Evolutionary conservation across 2,113 vertebrate genomes (phyloP).

Genomic region (Hepsetus odoe): DNA sequence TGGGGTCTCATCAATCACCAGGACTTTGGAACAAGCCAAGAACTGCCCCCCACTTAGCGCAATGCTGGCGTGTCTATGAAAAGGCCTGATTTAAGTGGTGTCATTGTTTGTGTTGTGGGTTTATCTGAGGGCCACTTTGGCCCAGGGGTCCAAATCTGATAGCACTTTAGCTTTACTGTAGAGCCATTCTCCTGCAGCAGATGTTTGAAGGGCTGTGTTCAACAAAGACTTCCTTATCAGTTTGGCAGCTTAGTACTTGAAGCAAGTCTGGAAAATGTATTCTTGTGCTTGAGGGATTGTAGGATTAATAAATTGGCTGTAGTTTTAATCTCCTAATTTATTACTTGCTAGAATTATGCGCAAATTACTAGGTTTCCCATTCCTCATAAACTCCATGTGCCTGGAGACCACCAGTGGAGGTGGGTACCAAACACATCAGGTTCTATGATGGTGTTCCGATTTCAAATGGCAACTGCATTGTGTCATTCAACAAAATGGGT

Average conservation of each 20-base stretch:
- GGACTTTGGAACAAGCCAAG: conserved; percentile 57
- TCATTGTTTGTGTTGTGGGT: conserved; percentile 41
- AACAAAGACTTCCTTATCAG: conserved; percentile 40
- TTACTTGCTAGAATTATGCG: conserved; percentile 1
- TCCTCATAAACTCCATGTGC: conserved; percentile 17
- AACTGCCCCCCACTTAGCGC: conserved; percentile 39
- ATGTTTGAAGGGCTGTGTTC: conserved; percentile 34
- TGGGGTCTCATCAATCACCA: conserved; percentile 62
- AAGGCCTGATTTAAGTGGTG: conserved; percentile 25
- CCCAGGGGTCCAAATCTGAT: conserved; percentile 47
- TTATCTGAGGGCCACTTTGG: conserved; percentile 39
- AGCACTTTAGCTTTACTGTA: conserved; percentile 32
- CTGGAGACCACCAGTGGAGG: conserved; percentile 46
- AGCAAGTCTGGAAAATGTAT: conserved; percentile 24
- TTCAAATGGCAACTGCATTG: conserved; percentile 52
- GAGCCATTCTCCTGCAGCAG: conserved; percentile 30
- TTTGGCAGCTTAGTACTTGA: conserved; percentile 15
- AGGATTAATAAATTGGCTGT: conserved; percentile 33
- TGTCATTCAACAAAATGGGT: conserved; percentile 60
- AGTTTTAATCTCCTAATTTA: conserved; percentile 39
- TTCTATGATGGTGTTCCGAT: conserved; percentile 55
- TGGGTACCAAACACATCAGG: conserved; percentile 37
- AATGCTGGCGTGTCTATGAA: conserved; percentile 34
- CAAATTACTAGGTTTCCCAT: conserved; percentile 26
- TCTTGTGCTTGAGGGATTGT: conserved; percentile 16